Base-by-base conservation (phyloP, 2,888 invertebrate species). In the Cyrtodaria siliqua region DNA sequence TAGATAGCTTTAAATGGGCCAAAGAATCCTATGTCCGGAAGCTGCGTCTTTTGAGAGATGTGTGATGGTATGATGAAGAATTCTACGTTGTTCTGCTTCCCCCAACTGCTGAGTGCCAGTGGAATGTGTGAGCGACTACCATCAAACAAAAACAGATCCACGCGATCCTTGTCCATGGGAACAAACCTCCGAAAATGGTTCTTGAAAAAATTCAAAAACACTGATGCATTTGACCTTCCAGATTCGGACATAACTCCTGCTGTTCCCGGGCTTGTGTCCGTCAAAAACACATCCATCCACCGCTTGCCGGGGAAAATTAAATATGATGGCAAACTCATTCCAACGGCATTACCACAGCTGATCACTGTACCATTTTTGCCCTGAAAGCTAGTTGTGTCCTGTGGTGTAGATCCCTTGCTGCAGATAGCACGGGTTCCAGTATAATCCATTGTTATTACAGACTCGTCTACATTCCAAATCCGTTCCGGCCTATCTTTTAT, bases 1-100 rank as follows among this genome's bases (percentile, higher is more conserved):
- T 79, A 79, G 38, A 56, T 57, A 23, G 20, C 26, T 59, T 79
- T 79, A 3, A 79, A 33, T 6, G 79, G n/a, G n/a, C n/a, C n/a
- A n/a, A n/a, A n/a, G n/a, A 73, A 33, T n/a, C 66, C 73, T n/a
- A 79, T 50, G 56, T 77, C 74, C 6, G 71, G 49, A 6, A 74
- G 79, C 53, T 79, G 77, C 24, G 77, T 76, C 2, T 71, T 14
- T 50, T 76, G 79, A 16, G 64, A 60, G 12, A 60, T 63, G 27
- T 82, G 74, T n/a, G 79, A 69, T 20, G 82, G 82, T 2, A 82
- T 59, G 12, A 82, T 74, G 79, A 82, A 82, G 18, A 79, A 57
- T 1, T 74, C 55, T 18, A 79, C 74, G 70, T 62, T 73, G 24
- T 63, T 59, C 26, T 69, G 20, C 29, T 60, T 67, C 1, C 64